Conservation (phyloP, 2,113 vertebrate species). For the Lucifuga dentata region DNA sequence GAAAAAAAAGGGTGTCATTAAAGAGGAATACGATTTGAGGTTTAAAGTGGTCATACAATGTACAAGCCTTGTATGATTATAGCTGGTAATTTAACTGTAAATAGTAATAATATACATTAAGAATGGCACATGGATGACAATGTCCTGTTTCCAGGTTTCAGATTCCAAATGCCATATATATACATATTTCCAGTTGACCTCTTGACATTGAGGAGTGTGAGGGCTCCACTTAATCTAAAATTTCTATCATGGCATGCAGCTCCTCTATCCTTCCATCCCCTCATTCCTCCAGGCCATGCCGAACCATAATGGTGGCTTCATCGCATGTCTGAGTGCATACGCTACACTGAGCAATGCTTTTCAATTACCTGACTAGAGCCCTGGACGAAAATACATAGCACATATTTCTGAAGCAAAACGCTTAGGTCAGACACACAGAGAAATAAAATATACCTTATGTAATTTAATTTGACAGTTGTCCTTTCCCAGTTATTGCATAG, state of each 20-base stretch:
- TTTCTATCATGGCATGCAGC: slow-evolving; percentile 69
- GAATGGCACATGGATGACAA: too few relatives aligned
- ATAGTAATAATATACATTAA: too few relatives aligned
- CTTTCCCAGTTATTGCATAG: slow-evolving; percentile 72
- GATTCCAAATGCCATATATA: slow-evolving; percentile 21
- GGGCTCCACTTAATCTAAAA: slow-evolving; percentile 73
- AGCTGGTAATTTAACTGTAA: too few relatives aligned
- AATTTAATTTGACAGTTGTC: slow-evolving; percentile 83
- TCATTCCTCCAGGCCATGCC: slow-evolving; percentile 76
- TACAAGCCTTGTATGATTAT: background rate
- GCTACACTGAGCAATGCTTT: slow-evolving; percentile 84
- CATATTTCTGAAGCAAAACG: slow-evolving; percentile 78
- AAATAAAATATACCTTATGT: slow-evolving; percentile 82
- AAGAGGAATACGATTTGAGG: slow-evolving; percentile 28
- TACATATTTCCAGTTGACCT: slow-evolving; percentile 47
- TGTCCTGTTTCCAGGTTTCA: too few relatives aligned
- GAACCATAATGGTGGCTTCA: slow-evolving; percentile 78
- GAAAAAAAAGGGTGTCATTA: slow-evolving; percentile 27
- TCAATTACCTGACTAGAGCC: slow-evolving; percentile 80
- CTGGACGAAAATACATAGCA: slow-evolving; percentile 68
- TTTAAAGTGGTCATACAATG: slow-evolving; percentile 9
- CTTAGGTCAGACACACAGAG: slow-evolving; percentile 76
- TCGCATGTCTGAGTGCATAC: slow-evolving; percentile 80
- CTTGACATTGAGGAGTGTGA: slow-evolving; percentile 70
- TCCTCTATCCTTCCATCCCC: slow-evolving; percentile 49